phyloP scores from a whole-genome alignment of 2,797 vertebrate species.

The Acanthis flammea region DNA sequence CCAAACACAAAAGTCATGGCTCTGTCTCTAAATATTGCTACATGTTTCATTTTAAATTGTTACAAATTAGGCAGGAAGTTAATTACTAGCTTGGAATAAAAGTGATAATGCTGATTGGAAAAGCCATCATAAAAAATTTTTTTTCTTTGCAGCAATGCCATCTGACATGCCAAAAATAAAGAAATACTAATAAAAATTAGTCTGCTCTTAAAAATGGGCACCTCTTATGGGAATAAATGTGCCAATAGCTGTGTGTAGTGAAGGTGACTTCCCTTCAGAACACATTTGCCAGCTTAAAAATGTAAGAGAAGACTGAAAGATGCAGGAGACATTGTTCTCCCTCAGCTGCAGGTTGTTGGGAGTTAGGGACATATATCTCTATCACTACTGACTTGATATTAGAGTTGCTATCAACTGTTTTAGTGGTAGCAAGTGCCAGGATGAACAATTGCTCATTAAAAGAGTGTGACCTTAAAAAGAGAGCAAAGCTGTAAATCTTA shows the following conservation, averaged over 20 bases:
- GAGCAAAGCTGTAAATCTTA: conserved; percentile 64
- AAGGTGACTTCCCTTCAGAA: conserved; percentile 74
- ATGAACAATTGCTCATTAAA: conserved; percentile 53
- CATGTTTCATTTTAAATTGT: conserved; percentile 77
- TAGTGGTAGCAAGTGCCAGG: conserved; percentile 3
- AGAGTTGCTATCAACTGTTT: conserved; percentile 11
- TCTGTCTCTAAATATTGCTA: conserved; percentile 21
- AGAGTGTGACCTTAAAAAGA: conserved; percentile 68
- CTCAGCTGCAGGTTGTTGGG: neutral
- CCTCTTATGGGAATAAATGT: neutral
- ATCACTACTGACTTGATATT: conserved; percentile 32
- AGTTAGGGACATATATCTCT: neutral
- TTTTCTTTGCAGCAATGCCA: conserved; percentile 46
- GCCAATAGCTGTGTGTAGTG: neutral
- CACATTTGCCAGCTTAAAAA: neutral
- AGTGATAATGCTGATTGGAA: conserved; percentile 77
- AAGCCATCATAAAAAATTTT: conserved; percentile 71
- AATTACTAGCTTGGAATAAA: conserved; percentile 81
- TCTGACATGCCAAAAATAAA: conserved; percentile 55
- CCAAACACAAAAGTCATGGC: conserved; percentile 37
- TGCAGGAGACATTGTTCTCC: neutral
- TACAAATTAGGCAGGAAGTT: conserved; percentile 79
- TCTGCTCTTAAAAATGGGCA: conserved; percentile 21
- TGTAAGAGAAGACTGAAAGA: conserved; percentile 3
- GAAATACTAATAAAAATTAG: conserved; percentile 67